These are phyloP conservation scores for Barnardius zonarius DNA, from an alignment of 2,113 vertebrate genomes.

Conservation along the genomic window DNA sequence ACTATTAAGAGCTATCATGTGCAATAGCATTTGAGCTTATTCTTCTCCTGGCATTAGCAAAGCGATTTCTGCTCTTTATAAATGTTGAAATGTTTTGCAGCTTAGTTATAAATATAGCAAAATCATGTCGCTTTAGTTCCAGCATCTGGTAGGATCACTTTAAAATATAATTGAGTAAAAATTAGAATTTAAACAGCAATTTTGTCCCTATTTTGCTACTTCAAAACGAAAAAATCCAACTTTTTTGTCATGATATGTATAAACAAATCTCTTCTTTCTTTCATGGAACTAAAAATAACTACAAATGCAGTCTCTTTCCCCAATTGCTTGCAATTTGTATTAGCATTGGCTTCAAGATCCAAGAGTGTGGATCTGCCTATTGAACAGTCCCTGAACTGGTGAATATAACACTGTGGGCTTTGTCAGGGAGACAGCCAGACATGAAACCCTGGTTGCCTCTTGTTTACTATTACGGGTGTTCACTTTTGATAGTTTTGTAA, in stretches of 20 bases:
- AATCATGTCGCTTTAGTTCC: neutral
- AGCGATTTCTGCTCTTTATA: constrained; percentile 32
- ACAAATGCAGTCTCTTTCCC: neutral
- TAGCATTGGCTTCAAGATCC: neutral
- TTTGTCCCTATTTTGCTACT: constrained; percentile 48
- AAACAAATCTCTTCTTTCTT: constrained; percentile 48
- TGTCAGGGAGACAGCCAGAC: neutral
- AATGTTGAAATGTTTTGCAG: constrained; percentile 51
- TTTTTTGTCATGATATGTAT: constrained; percentile 9
- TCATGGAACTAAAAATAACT: constrained; percentile 30
- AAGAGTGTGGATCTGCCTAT: neutral
- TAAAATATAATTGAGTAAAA: constrained; percentile 53
- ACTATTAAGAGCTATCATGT: constrained; percentile 4
- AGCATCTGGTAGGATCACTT: constrained; percentile 51
- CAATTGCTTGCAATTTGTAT: constrained; percentile 30
- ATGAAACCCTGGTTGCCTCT: neutral
- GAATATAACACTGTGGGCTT: neutral
- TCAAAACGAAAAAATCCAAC: neutral
- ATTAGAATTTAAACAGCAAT: constrained; percentile 54
- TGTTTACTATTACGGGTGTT: neutral
- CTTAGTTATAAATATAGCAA: constrained; percentile 48
- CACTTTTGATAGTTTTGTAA: neutral
- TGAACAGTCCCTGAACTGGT: neutral
- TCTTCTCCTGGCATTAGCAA: constrained; percentile 44
- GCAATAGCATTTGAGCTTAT: constrained; percentile 44